Conservation (phyloP, 2,888 invertebrate genomes). For the Allygus modestus region DNA sequence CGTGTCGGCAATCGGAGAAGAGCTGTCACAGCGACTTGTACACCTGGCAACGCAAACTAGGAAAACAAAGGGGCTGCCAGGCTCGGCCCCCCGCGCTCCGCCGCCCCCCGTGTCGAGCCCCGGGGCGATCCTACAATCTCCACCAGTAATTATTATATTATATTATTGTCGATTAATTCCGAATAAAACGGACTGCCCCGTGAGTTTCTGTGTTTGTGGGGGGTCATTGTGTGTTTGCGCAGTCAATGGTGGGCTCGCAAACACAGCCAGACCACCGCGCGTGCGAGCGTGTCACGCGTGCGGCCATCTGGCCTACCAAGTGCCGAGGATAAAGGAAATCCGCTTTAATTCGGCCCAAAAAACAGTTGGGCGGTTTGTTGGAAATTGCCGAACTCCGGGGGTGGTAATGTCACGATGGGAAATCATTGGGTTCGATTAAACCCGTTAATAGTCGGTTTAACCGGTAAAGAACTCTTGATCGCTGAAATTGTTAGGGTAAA, state of each 20-base stretch:
- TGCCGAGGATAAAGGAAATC: not conserved
- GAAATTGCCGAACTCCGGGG: constrained; percentile 3
- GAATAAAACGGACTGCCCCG: constrained; percentile 50
- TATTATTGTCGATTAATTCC: constrained; percentile 58
- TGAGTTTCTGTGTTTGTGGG: constrained; percentile 51
- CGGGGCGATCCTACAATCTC: constrained; percentile 51
- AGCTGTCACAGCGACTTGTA: not conserved
- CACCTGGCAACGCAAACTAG: constrained; percentile 19
- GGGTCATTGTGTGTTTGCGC: constrained; percentile 40
- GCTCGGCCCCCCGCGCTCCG: not conserved
- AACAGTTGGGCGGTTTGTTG: constrained; percentile 24
- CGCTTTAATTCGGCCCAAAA: not conserved
- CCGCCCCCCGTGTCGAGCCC: constrained; percentile 16
- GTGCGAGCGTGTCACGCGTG: not conserved
- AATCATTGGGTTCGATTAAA: not conserved
- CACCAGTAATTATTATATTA: constrained; percentile 52
- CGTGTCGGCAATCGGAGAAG: not conserved
- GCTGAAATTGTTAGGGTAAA: not conserved
- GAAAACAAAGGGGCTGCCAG: constrained; percentile 39
- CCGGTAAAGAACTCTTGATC: not conserved
- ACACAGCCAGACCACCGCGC: constrained; percentile 25
- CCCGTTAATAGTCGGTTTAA: not conserved
- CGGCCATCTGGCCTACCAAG: not conserved
- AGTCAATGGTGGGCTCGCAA: constrained; percentile 53
- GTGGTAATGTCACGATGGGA: not conserved